Evolutionary conservation across 2,888 invertebrate species (phyloP).

Genomic region (Anaspis maculata): DNA sequence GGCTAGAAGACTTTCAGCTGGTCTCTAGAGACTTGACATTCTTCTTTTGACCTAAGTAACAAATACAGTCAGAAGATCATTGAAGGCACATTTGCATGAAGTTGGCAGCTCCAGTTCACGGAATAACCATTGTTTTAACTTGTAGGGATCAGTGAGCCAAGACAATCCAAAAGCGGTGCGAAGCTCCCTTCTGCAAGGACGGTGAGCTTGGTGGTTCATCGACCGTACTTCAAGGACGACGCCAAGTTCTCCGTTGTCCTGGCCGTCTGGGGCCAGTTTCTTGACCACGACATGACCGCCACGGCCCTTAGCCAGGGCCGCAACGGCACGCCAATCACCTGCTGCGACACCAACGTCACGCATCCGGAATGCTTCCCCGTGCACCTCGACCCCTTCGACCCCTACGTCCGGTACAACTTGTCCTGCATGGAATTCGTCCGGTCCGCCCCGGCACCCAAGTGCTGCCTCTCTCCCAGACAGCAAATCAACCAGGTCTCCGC

Average conservation of each 20-base stretch:
- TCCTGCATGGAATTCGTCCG: conserved; percentile 82
- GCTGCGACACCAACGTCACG: conserved; percentile 47
- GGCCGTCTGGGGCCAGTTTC: conserved; percentile 82
- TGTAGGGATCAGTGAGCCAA: conserved; percentile 57
- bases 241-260: conserved; percentile 73
- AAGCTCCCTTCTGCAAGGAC: conserved; percentile 65
- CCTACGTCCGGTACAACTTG: conserved; percentile 51
- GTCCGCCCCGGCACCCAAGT: conserved; percentile 68
- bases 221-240: conserved; percentile 65
- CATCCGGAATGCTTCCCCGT: conserved; percentile 83
- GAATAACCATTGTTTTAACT: too few species aligned
- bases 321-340: conserved; percentile 64
- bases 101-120: too few species aligned
- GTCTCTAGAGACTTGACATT: too few species aligned
- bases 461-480: conserved; percentile 70
- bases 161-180: conserved; percentile 46
- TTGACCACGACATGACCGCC: conserved; percentile 82
- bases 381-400: conserved; percentile 55
- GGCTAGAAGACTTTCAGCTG: too few species aligned
- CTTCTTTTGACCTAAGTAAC: too few species aligned
- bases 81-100: too few species aligned
- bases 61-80: too few species aligned
- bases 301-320: conserved; percentile 68
- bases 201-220: conserved; percentile 65
- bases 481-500: conserved; percentile 77